These are phyloP conservation scores for Troides aeacus DNA, from an alignment of 2,888 invertebrate genomes.

Conservation along the genomic window DNA sequence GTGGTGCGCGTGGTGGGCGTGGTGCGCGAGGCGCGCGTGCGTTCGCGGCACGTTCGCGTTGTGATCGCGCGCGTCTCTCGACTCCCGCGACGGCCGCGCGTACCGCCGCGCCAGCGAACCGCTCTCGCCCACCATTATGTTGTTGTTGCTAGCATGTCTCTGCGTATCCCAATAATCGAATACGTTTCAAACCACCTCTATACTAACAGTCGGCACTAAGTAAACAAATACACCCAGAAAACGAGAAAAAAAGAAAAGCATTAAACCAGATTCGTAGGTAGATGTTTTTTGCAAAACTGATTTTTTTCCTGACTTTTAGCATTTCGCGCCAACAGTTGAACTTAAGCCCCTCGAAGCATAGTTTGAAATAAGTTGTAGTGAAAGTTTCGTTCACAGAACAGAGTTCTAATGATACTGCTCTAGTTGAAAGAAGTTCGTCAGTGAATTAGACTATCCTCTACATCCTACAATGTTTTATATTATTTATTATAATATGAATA, in stretches of 20 bases:
- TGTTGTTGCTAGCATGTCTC: constrained; percentile 82
- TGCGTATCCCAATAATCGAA: constrained; percentile 73
- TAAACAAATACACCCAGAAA: constrained; percentile 34
- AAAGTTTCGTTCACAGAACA: constrained; percentile 36
- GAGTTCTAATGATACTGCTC: constrained; percentile 33
- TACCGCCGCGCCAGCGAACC: constrained; percentile 74
- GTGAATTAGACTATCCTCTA: constrained; percentile 51
- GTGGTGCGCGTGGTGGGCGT: constrained; percentile 47
- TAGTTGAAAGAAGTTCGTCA: constrained; percentile 39
- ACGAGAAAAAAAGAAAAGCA: constrained; percentile 23
- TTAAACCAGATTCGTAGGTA: constrained; percentile 19
- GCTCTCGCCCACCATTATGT: constrained; percentile 76
- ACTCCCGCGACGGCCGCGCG: constrained; percentile 64
- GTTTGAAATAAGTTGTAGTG: constrained; percentile 38
- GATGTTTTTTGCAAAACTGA: constrained; percentile 7
- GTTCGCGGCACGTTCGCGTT: constrained; percentile 73
- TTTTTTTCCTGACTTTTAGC: constrained; percentile 48
- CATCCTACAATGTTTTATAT: constrained; percentile 30
- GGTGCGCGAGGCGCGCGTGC: constrained; percentile 60
- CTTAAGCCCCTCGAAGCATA: constrained; percentile 58
- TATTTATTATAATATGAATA: constrained; percentile 5
- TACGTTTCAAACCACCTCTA: constrained; percentile 69
- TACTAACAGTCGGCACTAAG: constrained; percentile 36
- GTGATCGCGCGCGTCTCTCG: constrained; percentile 47
- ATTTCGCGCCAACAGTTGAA: constrained; percentile 42